Percentiles rank a stretch among this genome's conserved stretches.
These are phyloP conservation scores for Carapus acus DNA, from an alignment of 2,797 vertebrate genomes.

Conservation along the genomic window DNA sequence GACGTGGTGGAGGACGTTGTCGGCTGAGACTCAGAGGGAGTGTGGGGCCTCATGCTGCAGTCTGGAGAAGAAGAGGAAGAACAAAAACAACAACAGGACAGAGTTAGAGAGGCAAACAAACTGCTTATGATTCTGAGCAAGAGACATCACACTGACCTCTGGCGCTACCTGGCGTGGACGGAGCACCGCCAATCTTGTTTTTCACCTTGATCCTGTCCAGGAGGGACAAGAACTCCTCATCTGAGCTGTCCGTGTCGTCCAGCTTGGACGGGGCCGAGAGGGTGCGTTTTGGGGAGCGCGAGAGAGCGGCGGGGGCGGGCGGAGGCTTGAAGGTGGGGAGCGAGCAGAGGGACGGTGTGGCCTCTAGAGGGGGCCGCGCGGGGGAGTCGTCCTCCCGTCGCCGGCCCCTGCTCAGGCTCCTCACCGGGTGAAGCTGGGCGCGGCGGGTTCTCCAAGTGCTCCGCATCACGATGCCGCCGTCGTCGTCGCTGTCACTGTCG, in stretches of 20 bases:
- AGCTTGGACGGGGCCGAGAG: conserved; percentile 43
- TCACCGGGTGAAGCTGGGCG: conserved; percentile 27
- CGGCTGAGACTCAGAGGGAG: conserved; percentile 26
- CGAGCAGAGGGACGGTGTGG: neutral
- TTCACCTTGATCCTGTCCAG: conserved; percentile 77
- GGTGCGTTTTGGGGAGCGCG: conserved; percentile 36
- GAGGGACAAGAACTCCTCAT: conserved; percentile 78
- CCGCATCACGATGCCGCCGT: conserved; percentile 62
- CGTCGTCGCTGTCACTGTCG: conserved; percentile 70
- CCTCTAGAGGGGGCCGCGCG: conserved; percentile 14
- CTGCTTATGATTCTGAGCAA: too few species aligned
- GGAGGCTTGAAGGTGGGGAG: conserved; percentile 3
- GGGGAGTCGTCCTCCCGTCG: conserved; percentile 1
- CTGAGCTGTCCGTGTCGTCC: conserved; percentile 70
- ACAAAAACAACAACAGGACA: neutral
- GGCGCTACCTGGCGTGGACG: conserved; percentile 35
- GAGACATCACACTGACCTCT: conserved; percentile 41
- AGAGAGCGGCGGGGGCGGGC: conserved; percentile 14
- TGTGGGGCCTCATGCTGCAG: conserved; percentile 26
- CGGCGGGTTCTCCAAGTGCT: conserved; percentile 71
- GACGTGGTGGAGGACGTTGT: conserved; percentile 16
- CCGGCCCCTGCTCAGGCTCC: conserved; percentile 12
- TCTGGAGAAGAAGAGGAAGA: too few species aligned
- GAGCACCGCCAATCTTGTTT: conserved; percentile 37
- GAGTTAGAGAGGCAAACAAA: neutral